Percentiles rank a stretch among this genome's conserved stretches.
Evolutionary conservation across 2,888 invertebrate genomes (phyloP).

Genomic region (Ditylenchus weischeri): DNA sequence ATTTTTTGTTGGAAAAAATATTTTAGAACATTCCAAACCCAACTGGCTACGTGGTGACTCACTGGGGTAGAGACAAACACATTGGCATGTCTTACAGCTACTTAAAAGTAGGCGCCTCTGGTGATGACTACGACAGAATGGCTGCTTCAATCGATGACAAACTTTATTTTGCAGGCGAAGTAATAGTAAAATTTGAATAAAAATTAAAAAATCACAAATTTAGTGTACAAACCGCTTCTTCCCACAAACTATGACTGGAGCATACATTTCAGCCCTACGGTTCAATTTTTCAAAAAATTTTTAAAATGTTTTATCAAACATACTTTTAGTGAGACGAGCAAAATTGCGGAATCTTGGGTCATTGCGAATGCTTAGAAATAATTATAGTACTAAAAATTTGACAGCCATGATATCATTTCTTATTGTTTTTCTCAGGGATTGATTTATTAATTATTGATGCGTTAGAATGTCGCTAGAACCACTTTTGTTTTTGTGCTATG

Average conservation of each 20-base stretch:
- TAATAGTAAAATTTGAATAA: constrained; percentile 31
- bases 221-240: constrained; percentile 62
- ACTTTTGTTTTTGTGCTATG: too few relatives aligned
- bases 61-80: constrained; percentile 60
- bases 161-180: constrained; percentile 64
- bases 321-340: constrained; percentile 55
- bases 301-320: background rate
- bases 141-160: constrained; percentile 59
- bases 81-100: constrained; percentile 62
- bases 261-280: constrained; percentile 62
- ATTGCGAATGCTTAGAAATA: constrained; percentile 13
- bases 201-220: constrained; percentile 20
- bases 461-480: too few relatives aligned
- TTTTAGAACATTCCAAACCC: constrained; percentile 60
- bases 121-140: constrained; percentile 60
- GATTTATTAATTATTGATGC: background rate
- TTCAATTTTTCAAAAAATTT: background rate
- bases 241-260: constrained; percentile 63
- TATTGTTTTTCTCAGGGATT: constrained; percentile 17
- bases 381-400: background rate
- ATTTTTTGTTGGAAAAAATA: too few relatives aligned
- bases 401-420: too few relatives aligned
- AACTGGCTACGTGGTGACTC: constrained; percentile 59
- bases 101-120: constrained; percentile 60
- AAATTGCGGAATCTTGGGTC: constrained; percentile 36